Evolutionary conservation across 2,888 invertebrate species (phyloP), one percentile per base, ranked within the genome.

Genomic region (Drosophila demipolita): DNA sequence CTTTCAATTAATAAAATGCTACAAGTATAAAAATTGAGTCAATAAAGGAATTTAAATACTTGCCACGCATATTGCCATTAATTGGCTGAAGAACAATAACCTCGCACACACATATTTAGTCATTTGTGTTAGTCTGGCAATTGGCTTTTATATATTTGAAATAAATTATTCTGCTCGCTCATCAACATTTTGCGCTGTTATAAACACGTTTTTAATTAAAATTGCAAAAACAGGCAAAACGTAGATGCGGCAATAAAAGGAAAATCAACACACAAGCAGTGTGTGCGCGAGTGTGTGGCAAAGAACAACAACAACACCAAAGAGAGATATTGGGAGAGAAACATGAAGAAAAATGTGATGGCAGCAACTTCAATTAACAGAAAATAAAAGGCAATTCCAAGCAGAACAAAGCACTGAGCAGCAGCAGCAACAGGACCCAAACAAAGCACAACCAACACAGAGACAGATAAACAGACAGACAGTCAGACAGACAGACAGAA

Each of bases 201-300:
- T 89, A 90, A 89, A 89, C 88, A 89, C 85, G 83, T 85, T 90
- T 89, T 89, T 88, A 90, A 88, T 88, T 88, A 90, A 90, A 88
- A 90, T 88, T 82, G 87, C 88, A 86, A 84, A 88, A 84, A 82
- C 82, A 78, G 82, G 80, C 75, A 75, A 78, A 81, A 73, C 75
- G 74, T 84, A 84, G 75, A 80, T 52, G 67, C 65, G 68, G 74
- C 75, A 71, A 81, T 85, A 85, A 82, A 81, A 82, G 54, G 38
- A 59, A 71, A 74, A 81, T 66, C 68, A 66, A 45, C 48, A 62
- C 32, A 55, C 35, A 53, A 54, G 54, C 64, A 49, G 32, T 66
- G 55, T 53, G 45, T 52, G 55, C 33, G 40, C 26, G 57, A 57
- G 65, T 53, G 49, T 52, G 68, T 38, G 54, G 38, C 45, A 72